Evolutionary conservation across 1,140 invertebrate species (phyloP).

Genomic region (Papilio dardanus): DNA sequence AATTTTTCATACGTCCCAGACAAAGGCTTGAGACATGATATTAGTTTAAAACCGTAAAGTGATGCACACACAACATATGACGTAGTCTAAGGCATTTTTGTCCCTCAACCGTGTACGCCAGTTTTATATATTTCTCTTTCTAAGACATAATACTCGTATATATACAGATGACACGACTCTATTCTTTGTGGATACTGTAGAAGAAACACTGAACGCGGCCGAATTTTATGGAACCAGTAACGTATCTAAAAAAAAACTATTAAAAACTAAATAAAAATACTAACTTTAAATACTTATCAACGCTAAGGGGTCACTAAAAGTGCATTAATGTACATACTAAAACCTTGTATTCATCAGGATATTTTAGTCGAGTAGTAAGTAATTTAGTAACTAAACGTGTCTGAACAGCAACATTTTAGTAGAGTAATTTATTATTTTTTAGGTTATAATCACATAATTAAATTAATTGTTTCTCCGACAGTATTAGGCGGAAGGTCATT

Average conservation of each 20-base stretch:
- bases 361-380: no score
- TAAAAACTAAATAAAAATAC: not conserved
- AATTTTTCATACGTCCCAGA: no score
- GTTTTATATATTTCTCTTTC: no score
- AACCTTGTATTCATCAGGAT: no score
- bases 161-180: not conserved
- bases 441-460: no score
- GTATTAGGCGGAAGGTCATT: not conserved
- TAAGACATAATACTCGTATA: no score
- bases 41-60: no score
- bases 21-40: no score
- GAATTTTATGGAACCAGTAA: not conserved
- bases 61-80: no score
- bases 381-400: no score
- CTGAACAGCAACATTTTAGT: not conserved
- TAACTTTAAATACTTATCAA: not conserved
- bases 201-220: not conserved
- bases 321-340: not conserved
- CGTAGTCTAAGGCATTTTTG: no score
- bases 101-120: no score
- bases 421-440: not conserved
- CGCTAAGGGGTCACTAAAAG: not conserved
- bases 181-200: constrained; percentile 1
- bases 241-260: not conserved
- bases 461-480: not conserved